Percentiles rank a stretch among this genome's conserved stretches.
Evolutionary conservation across 2,113 vertebrate genomes (phyloP).

Genomic region (Lipotes vexillifer): DNA sequence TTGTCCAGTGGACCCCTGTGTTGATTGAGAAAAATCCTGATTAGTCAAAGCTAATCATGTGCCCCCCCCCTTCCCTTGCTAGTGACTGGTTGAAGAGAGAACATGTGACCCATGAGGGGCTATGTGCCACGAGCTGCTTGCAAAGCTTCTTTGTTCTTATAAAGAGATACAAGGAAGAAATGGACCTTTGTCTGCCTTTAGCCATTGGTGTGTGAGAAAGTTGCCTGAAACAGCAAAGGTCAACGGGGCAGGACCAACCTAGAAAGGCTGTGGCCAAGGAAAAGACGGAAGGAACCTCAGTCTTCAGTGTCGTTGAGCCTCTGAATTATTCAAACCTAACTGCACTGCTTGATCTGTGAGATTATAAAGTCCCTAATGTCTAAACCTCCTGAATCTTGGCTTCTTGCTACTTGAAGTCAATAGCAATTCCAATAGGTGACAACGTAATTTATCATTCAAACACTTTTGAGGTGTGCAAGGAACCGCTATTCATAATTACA

Average conservation of each 20-base stretch:
- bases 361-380: not conserved
- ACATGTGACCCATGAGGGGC: not conserved
- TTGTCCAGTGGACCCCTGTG: accelerated
- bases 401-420: not conserved
- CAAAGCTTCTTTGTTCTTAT: not conserved
- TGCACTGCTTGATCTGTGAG: not conserved
- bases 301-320: not conserved
- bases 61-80: not conserved
- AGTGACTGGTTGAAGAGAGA: not conserved
- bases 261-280: no score
- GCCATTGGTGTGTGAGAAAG: not conserved
- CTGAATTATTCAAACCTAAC: not conserved
- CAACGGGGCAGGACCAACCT: not conserved
- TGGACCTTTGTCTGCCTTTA: not conserved
- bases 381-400: not conserved
- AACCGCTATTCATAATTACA: not conserved
- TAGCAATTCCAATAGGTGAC: not conserved
- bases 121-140: not conserved
- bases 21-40: not conserved
- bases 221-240: not conserved
- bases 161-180: not conserved
- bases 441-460: not conserved
- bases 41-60: not conserved
- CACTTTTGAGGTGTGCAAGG: not conserved
- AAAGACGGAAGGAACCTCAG: not conserved